These are phyloP conservation scores for Nyctereutes procyonoides DNA, from an alignment of 2,113 vertebrate species.

Conservation along the genomic window DNA sequence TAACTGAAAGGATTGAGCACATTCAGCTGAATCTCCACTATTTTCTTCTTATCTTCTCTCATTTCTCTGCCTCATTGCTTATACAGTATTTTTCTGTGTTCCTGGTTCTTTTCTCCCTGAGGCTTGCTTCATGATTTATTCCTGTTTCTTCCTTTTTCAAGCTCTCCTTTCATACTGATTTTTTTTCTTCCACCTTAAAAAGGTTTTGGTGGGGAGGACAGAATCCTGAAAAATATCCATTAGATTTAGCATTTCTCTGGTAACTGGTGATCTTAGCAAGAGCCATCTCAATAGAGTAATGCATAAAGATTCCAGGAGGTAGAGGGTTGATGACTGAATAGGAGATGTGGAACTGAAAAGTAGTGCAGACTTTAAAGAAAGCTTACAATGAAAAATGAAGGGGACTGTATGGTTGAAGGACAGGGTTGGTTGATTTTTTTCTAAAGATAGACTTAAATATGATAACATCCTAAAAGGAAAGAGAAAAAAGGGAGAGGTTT, in stretches of 20 bases:
- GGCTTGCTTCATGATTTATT: conserved; percentile 22
- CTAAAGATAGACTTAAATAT: background rate
- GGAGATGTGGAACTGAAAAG: background rate
- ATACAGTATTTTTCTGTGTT: background rate
- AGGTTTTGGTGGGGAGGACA: background rate
- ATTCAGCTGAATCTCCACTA: background rate
- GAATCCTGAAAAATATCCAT: background rate
- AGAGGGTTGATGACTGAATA: background rate
- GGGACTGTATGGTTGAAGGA: background rate
- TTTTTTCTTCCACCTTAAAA: conserved; percentile 29
- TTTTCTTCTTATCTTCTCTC: background rate
- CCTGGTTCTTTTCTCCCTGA: background rate
- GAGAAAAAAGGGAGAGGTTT: background rate
- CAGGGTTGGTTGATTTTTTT: background rate
- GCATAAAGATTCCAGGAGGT: background rate
- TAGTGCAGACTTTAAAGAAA: background rate
- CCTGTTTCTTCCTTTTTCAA: conserved; percentile 25
- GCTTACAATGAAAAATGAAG: background rate
- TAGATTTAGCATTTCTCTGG: background rate
- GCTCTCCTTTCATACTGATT: conserved; percentile 23
- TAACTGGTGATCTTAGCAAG: background rate
- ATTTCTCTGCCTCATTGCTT: background rate
- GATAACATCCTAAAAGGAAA: background rate
- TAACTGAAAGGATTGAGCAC: background rate
- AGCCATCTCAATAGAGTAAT: background rate